Conservation (phyloP, 1,140 invertebrate species). For the Cotesia typhae region DNA sequence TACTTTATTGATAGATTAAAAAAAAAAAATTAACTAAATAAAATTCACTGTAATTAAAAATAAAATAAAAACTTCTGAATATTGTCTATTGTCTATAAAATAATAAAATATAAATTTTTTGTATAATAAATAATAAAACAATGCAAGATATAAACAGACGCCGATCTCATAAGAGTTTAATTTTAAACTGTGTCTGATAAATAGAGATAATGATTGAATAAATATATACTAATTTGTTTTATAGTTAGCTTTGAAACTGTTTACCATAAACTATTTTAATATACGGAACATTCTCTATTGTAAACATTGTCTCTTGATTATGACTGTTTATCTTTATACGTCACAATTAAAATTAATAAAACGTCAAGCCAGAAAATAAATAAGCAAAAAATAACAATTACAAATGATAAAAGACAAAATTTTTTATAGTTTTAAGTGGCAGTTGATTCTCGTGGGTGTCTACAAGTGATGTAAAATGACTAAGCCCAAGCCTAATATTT, state of each 20-base stretch:
- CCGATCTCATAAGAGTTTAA: too few relatives aligned
- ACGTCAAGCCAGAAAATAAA: slow-evolving; percentile 2
- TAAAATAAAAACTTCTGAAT: too few relatives aligned
- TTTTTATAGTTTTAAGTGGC: neutral
- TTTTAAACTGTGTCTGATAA: too few relatives aligned
- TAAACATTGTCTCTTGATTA: slow-evolving; percentile 5
- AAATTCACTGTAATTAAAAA: too few relatives aligned
- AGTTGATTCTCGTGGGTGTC: slow-evolving; percentile 6
- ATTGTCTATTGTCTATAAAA: too few relatives aligned
- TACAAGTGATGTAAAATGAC: slow-evolving; percentile 3
- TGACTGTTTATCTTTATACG: neutral
- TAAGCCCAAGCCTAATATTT: neutral
- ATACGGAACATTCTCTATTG: neutral
- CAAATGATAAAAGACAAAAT: neutral
- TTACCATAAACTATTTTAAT: neutral
- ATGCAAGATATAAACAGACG: too few relatives aligned
- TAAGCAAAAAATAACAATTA: neutral
- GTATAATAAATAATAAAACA: too few relatives aligned
- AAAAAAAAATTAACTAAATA: too few relatives aligned
- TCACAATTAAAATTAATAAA: neutral
- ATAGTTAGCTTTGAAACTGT: neutral
- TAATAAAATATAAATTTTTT: too few relatives aligned
- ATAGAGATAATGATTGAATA: too few relatives aligned
- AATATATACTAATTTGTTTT: neutral
- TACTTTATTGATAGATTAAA: slow-evolving; percentile 2